These are phyloP conservation scores for Synaphobranchus kaupii DNA, from an alignment of 2,797 vertebrate genomes.

Conservation along the genomic window DNA sequence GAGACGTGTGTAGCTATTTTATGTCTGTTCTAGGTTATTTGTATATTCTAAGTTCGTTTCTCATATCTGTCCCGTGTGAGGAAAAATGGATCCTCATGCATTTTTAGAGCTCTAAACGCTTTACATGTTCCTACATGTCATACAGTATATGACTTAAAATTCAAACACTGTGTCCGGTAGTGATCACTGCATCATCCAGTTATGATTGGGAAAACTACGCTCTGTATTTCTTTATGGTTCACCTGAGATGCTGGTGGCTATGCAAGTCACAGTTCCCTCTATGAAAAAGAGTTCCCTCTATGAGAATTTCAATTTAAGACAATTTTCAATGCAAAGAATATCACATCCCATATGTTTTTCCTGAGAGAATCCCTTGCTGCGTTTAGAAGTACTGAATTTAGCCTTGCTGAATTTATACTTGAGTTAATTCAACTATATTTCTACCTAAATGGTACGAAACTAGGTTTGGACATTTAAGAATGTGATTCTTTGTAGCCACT, in stretches of 20 bases:
- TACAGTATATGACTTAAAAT: too few species aligned
- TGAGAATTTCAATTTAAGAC: neutral
- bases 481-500: constrained; percentile 44
- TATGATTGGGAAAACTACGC: neutral
- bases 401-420: neutral
- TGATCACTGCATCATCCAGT: neutral
- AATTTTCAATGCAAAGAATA: neutral
- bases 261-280: neutral
- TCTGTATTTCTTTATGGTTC: neutral
- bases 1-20: too few species aligned
- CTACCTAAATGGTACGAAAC: too few species aligned
- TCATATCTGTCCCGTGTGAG: neutral
- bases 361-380: neutral
- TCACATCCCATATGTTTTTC: neutral
- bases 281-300: neutral
- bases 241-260: too few species aligned
- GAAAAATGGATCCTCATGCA: neutral
- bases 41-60: neutral
- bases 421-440: neutral
- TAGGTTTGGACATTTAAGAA: neutral
- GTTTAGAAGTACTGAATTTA: neutral
- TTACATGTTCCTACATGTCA: neutral
- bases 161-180: neutral
- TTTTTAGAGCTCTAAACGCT: neutral
- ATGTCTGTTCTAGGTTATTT: too few species aligned